Percentiles rank a stretch among this genome's conserved stretches.
Evolutionary conservation across 2,797 vertebrate species (phyloP).

Genomic region (Gobionotothen gibberifrons): DNA sequence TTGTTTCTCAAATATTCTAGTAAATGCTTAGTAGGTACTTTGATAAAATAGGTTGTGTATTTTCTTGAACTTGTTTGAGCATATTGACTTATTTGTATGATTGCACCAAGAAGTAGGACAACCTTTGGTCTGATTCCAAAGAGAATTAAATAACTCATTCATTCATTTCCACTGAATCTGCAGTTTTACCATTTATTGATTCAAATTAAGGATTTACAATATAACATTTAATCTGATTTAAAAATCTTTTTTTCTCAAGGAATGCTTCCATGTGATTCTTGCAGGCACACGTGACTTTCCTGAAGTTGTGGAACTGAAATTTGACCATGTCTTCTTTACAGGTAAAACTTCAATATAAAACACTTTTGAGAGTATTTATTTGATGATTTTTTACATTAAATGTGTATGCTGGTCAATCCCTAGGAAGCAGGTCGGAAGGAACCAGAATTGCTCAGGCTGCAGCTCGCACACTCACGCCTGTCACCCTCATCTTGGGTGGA

Average conservation of each 20-base stretch:
- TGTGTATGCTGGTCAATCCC: conserved; percentile 2
- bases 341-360: conserved; percentile 63
- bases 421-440: conserved; percentile 79
- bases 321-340: conserved; percentile 84
- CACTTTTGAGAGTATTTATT: neutral
- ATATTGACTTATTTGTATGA: conserved; percentile 4
- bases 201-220: neutral
- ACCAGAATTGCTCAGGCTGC: conserved; percentile 79
- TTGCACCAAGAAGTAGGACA: conserved; percentile 5
- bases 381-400: neutral
- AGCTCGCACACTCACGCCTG: conserved; percentile 74
- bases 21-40: neutral
- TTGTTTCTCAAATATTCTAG: neutral
- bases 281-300: conserved; percentile 69
- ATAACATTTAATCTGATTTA: no score
- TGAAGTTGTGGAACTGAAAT: conserved; percentile 82
- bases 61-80: neutral
- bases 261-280: conserved; percentile 83
- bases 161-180: no score
- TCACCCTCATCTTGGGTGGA: conserved; percentile 80
- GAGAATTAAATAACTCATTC: no score
- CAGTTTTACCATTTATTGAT: neutral
- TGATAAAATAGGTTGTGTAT: neutral
- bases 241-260: conserved; percentile 69
- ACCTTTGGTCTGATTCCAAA: neutral